These are phyloP conservation scores for Galerucella calmariensis DNA, from an alignment of 2,888 invertebrate species.

Conservation along the genomic window DNA sequence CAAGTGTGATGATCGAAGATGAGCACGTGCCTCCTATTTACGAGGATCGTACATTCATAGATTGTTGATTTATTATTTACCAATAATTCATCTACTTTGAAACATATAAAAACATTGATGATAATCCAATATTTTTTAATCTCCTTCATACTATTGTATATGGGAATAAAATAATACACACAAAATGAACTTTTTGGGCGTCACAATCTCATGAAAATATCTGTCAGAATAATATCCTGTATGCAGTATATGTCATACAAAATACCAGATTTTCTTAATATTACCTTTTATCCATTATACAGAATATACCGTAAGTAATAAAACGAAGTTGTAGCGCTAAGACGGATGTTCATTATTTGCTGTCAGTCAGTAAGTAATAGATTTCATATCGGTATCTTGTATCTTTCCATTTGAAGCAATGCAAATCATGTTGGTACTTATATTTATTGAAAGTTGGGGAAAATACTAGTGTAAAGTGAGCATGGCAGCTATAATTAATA, in stretches of 20 bases:
- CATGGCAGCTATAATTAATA: too few species aligned
- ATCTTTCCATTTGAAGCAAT: conserved; percentile 20
- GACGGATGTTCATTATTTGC: conserved; percentile 6
- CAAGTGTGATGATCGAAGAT: too few species aligned
- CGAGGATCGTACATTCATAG: too few species aligned
- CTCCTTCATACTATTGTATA: background rate
- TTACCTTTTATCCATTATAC: background rate
- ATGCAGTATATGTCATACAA: background rate
- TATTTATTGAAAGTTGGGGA: background rate
- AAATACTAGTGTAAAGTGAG: too few species aligned
- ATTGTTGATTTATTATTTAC: too few species aligned
- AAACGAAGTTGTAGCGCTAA: conserved; percentile 18
- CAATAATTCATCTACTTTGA: too few species aligned
- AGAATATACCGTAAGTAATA: conserved; percentile 14
- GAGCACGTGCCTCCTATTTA: too few species aligned
- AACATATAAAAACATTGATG: background rate
- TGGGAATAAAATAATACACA: background rate
- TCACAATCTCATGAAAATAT: background rate
- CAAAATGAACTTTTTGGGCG: background rate
- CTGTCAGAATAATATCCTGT: background rate
- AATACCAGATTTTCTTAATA: background rate
- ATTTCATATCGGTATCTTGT: conserved; percentile 26
- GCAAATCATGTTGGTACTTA: conserved; percentile 1
- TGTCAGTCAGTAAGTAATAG: conserved; percentile 17
- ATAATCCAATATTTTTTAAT: background rate